These are phyloP conservation scores for Callimorpha dominula DNA, from an alignment of 2,888 invertebrate species.

Conservation along the genomic window DNA sequence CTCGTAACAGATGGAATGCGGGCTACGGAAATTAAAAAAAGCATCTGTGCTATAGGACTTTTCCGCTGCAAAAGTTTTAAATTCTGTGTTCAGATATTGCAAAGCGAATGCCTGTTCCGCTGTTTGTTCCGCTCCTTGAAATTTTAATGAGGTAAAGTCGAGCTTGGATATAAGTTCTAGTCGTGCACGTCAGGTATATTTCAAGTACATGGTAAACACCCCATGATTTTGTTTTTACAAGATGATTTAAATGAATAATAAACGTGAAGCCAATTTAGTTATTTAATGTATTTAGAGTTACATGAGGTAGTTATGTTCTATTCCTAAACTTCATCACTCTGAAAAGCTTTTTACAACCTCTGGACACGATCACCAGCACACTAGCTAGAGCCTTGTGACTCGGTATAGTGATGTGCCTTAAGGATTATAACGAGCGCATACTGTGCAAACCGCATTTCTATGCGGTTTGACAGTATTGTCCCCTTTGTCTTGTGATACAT, in stretches of 20 bases:
- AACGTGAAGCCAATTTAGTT: not conserved
- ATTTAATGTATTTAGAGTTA: no score
- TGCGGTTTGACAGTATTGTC: no score
- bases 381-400: no score
- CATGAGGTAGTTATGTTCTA: no score
- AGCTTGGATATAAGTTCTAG: slow-evolving; percentile 44
- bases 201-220: slow-evolving; percentile 43
- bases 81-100: slow-evolving; percentile 64
- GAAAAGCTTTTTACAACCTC: no score
- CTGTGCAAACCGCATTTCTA: no score
- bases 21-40: slow-evolving; percentile 41
- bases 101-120: slow-evolving; percentile 46
- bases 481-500: not conserved
- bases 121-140: slow-evolving; percentile 65
- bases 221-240: slow-evolving; percentile 30
- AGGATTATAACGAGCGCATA: not conserved
- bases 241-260: slow-evolving; percentile 31
- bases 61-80: slow-evolving; percentile 59
- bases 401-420: not conserved
- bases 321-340: no score
- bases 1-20: slow-evolving; percentile 41
- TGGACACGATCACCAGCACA: no score
- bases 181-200: slow-evolving; percentile 38
- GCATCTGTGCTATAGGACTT: slow-evolving; percentile 49
- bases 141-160: slow-evolving; percentile 66